These are phyloP conservation scores for Misgurnus anguillicaudatus DNA, from an alignment of 2,113 vertebrate genomes.

Conservation along the genomic window DNA sequence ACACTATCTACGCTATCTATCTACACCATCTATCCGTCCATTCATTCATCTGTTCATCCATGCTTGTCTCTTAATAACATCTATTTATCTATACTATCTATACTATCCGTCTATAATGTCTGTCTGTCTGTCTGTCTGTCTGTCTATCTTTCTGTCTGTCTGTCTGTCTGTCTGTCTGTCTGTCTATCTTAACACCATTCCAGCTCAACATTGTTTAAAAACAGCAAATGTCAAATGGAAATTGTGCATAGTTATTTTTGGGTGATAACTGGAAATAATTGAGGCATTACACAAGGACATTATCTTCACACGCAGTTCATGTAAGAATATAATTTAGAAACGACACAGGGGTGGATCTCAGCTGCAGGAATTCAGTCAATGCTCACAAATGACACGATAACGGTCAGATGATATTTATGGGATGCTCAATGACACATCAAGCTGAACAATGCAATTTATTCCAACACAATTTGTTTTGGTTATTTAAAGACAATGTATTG, in stretches of 20 bases:
- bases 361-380: constrained; percentile 37
- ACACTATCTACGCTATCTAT: no score
- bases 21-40: no score
- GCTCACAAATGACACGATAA: constrained; percentile 38
- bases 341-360: constrained; percentile 25
- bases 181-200: neutral
- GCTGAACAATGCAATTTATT: constrained; percentile 25
- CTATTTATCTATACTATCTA: no score
- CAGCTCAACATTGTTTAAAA: neutral
- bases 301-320: constrained; percentile 15
- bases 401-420: constrained; percentile 37
- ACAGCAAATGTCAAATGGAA: constrained; percentile 13
- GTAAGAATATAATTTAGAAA: constrained; percentile 29
- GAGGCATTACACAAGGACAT: constrained; percentile 8
- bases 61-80: no score
- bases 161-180: no score
- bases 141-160: no score
- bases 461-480: neutral
- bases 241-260: constrained; percentile 19
- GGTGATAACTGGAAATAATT: constrained; percentile 7
- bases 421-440: constrained; percentile 22
- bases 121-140: no score
- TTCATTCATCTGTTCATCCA: no score
- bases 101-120: no score
- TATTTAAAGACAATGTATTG: neutral